Base-by-base conservation (phyloP, 2,797 vertebrate genomes). In the Adrianichthys oophorus region DNA sequence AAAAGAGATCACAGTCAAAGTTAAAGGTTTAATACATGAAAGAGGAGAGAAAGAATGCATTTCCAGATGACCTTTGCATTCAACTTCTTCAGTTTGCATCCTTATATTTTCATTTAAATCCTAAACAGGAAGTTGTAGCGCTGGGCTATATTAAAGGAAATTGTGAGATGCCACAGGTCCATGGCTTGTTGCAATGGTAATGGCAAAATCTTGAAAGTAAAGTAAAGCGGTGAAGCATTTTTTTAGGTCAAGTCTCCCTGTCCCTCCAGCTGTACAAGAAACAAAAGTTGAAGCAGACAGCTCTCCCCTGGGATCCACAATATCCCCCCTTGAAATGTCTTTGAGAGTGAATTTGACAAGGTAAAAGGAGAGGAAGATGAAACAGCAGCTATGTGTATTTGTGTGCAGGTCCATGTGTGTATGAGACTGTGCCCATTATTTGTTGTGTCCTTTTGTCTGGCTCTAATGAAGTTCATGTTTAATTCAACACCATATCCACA, bases 381-480 rank as follows among this genome's bases (percentile, higher is more conserved):
- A 76, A 83, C 65, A 47, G 53, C 62, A 69, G 42, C 40, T 15
- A 7, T 49, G 67, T 57, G 72, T 52, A 58, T 50, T 45, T 63
- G 48, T 21, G 26, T 45, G 51, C 0, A 10, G 44, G 53, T 29
- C 47, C 13, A 40, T 7, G 37, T 61, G 52, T 58, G 18, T 45
- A 37, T 10, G 32, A 68, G 80, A 49, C 41, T 16, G 62, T 0
- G 52, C 47, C 65, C 84, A 90, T 87, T 89, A 73, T 76, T 76
- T 85, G 72, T 71, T 71, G 68, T 83, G 83, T 90, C 80, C 87
- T 88, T 91, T 92, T 92, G 91, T 92, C 86, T 86, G 86, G 84
- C 85, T 72, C 87, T 91, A 87, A 89, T 85, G 89, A 93, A 93
- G 71, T 74, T 90, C 88, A 93, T 92, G 88, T 94, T 94, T 95